phyloP scores from a whole-genome alignment of 2,113 vertebrate species.

The Cyphomyrus plagiostoma region DNA sequence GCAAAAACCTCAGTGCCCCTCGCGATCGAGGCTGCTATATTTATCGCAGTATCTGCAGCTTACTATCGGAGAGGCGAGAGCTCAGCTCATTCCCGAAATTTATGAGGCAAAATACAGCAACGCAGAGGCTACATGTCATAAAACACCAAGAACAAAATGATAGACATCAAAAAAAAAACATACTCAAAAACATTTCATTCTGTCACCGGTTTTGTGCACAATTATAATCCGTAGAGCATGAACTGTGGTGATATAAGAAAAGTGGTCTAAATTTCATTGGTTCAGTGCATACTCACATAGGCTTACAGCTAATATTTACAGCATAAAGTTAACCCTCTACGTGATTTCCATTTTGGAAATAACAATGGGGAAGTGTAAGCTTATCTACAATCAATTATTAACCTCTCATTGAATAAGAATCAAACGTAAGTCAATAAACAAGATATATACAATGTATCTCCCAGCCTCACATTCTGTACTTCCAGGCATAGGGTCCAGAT shows the following conservation, averaged over 20 bases:
- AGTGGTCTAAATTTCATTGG: background rate
- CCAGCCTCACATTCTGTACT: background rate
- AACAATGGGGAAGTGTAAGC: background rate
- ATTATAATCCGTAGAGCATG: background rate
- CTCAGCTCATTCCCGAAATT: background rate
- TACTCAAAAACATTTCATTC: background rate
- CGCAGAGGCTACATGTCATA: background rate
- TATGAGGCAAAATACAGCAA: background rate
- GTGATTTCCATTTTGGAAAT: background rate
- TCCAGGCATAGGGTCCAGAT: background rate
- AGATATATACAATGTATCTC: background rate
- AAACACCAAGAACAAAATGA: background rate
- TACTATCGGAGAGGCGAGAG: background rate
- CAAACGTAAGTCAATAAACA: background rate
- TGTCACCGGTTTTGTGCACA: background rate
- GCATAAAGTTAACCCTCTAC: background rate
- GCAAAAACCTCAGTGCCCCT: background rate
- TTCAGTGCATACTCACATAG: background rate
- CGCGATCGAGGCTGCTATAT: background rate
- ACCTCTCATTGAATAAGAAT: background rate
- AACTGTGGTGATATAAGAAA: background rate
- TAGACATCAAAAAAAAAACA: background rate
- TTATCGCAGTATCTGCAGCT: background rate
- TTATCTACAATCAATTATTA: background rate
- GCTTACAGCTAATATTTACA: background rate